Evolutionary conservation across 2,888 invertebrate genomes (phyloP).

Genomic region (Notodonta ziczac): DNA sequence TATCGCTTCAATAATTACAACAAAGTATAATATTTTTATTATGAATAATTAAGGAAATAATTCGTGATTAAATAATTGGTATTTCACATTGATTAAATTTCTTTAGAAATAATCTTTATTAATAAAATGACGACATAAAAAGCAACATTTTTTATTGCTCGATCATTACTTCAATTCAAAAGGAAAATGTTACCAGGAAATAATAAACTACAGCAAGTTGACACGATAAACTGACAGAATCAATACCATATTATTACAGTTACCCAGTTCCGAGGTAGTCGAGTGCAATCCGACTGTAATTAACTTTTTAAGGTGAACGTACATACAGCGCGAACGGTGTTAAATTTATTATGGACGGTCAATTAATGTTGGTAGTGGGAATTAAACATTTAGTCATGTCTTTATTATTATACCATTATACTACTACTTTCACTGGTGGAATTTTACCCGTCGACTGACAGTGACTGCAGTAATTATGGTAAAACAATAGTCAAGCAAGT

Average conservation of each 20-base stretch:
- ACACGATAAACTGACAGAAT: slow-evolving; percentile 1
- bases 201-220: background rate
- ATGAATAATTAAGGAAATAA: too few relatives aligned
- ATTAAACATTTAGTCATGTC: too few relatives aligned
- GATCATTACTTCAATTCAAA: background rate
- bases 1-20: too few relatives aligned
- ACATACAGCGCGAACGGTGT: background rate
- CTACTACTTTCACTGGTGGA: too few relatives aligned
- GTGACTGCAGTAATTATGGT: too few relatives aligned
- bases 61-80: too few relatives aligned
- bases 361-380: background rate
- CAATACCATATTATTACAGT: background rate
- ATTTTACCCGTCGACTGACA: too few relatives aligned
- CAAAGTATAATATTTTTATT: too few relatives aligned
- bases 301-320: background rate
- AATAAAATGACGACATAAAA: background rate
- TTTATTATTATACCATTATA: too few relatives aligned
- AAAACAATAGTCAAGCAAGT: too few relatives aligned
- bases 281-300: background rate
- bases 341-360: background rate
- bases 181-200: background rate
- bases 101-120: too few relatives aligned
- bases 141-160: background rate
- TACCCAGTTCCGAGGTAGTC: background rate
- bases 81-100: too few relatives aligned